Conservation (phyloP, 30 jellyfish, hydroid and myxozoan species). For the Hydractinia symbiolongicarpus region DNA sequence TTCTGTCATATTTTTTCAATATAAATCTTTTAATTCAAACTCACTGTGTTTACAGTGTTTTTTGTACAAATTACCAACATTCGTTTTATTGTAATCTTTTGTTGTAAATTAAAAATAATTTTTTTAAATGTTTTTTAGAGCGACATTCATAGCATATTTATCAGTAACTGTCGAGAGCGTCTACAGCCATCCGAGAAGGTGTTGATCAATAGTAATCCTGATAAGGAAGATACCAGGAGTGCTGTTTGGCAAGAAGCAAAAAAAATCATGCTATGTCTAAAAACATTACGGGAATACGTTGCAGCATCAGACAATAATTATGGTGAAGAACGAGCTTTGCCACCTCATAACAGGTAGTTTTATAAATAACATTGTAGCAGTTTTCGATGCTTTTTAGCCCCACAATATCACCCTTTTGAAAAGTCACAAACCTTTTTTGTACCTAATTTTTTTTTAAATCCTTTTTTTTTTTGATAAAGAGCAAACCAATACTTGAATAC, state of each 20-base stretch:
- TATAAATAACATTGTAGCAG: neutral
- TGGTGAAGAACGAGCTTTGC: slow-evolving; percentile 67
- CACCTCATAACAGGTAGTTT: slow-evolving; percentile 75
- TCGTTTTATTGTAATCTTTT: no score
- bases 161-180: slow-evolving; percentile 67
- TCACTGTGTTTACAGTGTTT: no score
- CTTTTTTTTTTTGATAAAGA: neutral
- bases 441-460: neutral
- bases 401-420: neutral
- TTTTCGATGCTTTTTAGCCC: neutral
- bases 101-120: no score
- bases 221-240: slow-evolving; percentile 11
- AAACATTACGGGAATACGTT: slow-evolving; percentile 64
- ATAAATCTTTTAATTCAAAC: no score
- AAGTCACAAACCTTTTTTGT: neutral
- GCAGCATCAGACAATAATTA: slow-evolving; percentile 81
- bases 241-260: slow-evolving; percentile 53
- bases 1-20: no score
- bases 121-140: slow-evolving; percentile 28
- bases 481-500: neutral
- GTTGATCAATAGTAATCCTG: slow-evolving; percentile 33
- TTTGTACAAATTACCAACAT: no score
- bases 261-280: slow-evolving; percentile 66
- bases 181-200: slow-evolving; percentile 67
- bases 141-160: slow-evolving; percentile 67